These are phyloP conservation scores for Gasterosteus nipponicus DNA, from an alignment of 2,113 vertebrate genomes.

Conservation along the genomic window DNA sequence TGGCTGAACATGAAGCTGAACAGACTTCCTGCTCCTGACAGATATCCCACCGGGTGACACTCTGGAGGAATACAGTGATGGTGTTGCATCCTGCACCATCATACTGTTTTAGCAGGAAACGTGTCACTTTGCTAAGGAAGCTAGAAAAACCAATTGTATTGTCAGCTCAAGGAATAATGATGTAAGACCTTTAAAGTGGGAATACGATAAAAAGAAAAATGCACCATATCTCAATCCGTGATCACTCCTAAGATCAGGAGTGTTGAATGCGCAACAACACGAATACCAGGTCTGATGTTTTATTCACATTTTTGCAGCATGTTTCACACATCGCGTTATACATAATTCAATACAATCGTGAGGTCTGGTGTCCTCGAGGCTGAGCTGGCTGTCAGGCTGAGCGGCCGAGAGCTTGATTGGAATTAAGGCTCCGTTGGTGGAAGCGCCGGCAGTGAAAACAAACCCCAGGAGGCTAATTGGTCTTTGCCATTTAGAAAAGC, in stretches of 20 bases:
- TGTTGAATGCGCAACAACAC: background rate
- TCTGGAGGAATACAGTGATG: background rate
- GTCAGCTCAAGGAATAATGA: background rate
- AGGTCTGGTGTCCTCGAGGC: conserved; percentile 29
- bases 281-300: background rate
- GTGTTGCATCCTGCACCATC: background rate
- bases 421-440: conserved; percentile 68
- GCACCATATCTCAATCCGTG: background rate
- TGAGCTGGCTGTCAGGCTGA: conserved; percentile 50
- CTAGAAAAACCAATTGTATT: background rate
- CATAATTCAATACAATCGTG: background rate
- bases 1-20: background rate
- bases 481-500: conserved; percentile 75
- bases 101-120: background rate
- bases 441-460: conserved; percentile 46
- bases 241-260: background rate
- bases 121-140: background rate
- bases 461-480: conserved; percentile 75
- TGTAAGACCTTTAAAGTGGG: background rate
- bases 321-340: background rate
- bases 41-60: background rate
- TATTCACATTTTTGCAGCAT: background rate
- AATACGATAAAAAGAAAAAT: background rate
- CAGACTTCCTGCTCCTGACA: background rate
- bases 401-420: conserved; percentile 58